A percentile compares a stretch with the other conserved stretches of the same genome.
These are phyloP conservation scores for Drosophila littoralis DNA, from an alignment of 1,140 invertebrate species.

Conservation along the genomic window DNA sequence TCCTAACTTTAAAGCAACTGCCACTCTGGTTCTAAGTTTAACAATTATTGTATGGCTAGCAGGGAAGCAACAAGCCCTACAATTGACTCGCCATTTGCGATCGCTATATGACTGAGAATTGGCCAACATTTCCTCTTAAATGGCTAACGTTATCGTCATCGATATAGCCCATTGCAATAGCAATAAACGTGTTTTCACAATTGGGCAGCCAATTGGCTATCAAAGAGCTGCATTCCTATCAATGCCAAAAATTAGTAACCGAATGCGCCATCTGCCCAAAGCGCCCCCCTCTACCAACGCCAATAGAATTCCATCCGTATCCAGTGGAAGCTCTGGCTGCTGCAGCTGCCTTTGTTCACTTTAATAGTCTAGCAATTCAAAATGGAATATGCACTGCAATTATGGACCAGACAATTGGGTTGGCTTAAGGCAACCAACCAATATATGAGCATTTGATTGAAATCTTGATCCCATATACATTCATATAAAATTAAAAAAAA, in stretches of 20 bases:
- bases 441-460: too few species aligned
- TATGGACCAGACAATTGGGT: conserved; percentile 11
- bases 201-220: conserved; percentile 70
- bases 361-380: conserved; percentile 40
- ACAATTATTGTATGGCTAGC: conserved; percentile 37
- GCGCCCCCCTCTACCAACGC: neutral
- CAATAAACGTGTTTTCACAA: conserved; percentile 44
- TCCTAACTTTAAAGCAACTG: conserved; percentile 56
- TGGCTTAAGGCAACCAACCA: neutral
- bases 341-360: conserved; percentile 34
- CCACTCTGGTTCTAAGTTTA: conserved; percentile 58
- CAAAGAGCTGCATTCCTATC: conserved; percentile 55
- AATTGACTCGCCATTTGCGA: conserved; percentile 16
- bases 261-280: conserved; percentile 2
- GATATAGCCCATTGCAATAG: conserved; percentile 56
- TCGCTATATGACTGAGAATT: conserved; percentile 28
- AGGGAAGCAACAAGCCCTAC: conserved; percentile 30
- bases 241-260: conserved; percentile 23
- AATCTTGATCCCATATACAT: too few species aligned
- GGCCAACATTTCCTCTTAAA: conserved; percentile 56
- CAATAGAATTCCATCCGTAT: conserved; percentile 1
- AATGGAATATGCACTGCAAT: conserved; percentile 22
- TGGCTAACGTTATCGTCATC: conserved; percentile 53
- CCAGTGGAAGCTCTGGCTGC: conserved; percentile 6
- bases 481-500: too few species aligned